Percentiles rank a stretch among this genome's conserved stretches.
phyloP scores from a whole-genome alignment of 2,113 vertebrate genomes.

The Pteropus alecto region DNA sequence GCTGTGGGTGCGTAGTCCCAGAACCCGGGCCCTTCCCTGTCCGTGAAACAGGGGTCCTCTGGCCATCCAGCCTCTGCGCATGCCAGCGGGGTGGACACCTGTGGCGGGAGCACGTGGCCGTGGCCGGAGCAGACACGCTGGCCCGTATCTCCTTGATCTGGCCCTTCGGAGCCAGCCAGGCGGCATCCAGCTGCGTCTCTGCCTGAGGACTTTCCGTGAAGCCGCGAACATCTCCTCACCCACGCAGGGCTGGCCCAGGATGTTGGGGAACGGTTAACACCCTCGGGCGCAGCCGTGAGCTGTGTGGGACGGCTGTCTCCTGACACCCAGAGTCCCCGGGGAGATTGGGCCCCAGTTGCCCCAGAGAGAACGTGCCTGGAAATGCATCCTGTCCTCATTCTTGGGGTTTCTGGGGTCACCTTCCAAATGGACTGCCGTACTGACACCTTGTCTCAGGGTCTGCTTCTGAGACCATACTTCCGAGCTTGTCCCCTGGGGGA shows the following conservation, averaged over 20 bases:
- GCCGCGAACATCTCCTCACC: accelerated
- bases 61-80: accelerated
- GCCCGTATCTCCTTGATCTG: not conserved
- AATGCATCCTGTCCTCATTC: too few relatives aligned
- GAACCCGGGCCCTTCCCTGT: not conserved
- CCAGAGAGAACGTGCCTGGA: not conserved
- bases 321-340: not conserved
- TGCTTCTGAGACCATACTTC: not conserved
- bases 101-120: accelerated
- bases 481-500: too few relatives aligned
- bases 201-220: not conserved
- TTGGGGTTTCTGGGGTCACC: not conserved
- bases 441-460: too few relatives aligned
- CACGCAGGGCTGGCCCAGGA: accelerated
- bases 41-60: accelerated
- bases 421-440: accelerated
- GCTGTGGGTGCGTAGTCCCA: accelerated
- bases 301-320: accelerated
- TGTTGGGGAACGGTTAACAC: accelerated
- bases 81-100: accelerated
- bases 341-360: accelerated
- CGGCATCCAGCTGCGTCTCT: accelerated
- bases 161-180: accelerated
- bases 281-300: not conserved
- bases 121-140: accelerated